phyloP scores from a whole-genome alignment of 53 echinoderm and acorn worm genomes.

The Zoroaster sp. region DNA sequence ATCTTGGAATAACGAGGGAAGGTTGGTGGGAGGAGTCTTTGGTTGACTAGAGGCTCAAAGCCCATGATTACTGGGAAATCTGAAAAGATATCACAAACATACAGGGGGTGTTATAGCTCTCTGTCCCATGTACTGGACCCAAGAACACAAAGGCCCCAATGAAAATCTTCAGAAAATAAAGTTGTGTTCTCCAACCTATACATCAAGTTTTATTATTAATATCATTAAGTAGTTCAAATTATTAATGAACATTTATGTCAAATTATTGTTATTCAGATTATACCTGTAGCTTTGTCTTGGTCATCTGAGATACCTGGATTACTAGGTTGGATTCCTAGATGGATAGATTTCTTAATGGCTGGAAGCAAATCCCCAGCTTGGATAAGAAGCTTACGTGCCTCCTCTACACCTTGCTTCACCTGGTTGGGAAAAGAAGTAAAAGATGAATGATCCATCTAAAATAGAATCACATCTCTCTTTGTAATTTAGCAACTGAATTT shows the following conservation, averaged over 20 bases:
- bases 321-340: constrained; percentile 70
- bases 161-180: background rate
- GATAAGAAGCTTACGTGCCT: constrained; percentile 75
- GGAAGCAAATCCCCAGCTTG: constrained; percentile 77
- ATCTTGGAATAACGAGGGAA: constrained; percentile 99
- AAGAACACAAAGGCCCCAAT: background rate
- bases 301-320: constrained; percentile 2
- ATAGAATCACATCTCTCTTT: too few species aligned
- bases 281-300: constrained; percentile 70
- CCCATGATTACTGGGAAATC: constrained; percentile 91
- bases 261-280: too few species aligned
- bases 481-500: too few species aligned
- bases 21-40: constrained; percentile 91
- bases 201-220: background rate
- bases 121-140: too few species aligned
- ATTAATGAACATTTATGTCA: too few species aligned
- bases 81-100: background rate
- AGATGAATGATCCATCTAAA: background rate
- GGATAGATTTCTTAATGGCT: constrained; percentile 70
- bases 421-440: background rate
- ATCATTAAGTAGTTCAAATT: too few species aligned
- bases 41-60: constrained; percentile 96
- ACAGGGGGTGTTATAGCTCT: background rate
- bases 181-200: background rate
- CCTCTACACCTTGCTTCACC: constrained; percentile 88